phyloP scores from a whole-genome alignment of 1,140 invertebrate species.

The Drosophila lacertosa region DNA sequence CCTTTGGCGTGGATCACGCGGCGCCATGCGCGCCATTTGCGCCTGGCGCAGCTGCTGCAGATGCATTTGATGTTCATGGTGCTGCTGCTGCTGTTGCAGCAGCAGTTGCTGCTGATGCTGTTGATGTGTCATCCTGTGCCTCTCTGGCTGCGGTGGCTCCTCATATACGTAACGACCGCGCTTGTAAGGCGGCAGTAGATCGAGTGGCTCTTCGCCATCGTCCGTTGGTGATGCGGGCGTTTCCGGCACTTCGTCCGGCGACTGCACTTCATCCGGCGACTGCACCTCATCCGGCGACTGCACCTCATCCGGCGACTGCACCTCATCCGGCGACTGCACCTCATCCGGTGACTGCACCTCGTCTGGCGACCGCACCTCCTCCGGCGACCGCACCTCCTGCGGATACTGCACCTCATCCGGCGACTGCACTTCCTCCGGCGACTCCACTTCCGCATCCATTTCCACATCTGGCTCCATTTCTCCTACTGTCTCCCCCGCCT shows the following conservation, averaged over 20 bases:
- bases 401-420: no score
- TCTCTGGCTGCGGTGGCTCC: neutral
- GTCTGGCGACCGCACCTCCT: conserved; percentile 2
- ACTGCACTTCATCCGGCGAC: neutral
- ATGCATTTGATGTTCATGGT: neutral
- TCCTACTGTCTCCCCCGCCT: no score
- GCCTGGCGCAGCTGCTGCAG: neutral
- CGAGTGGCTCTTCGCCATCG: conserved; percentile 34
- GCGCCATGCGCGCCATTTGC: conserved; percentile 4
- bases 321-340: conserved; percentile 2
- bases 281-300: conserved; percentile 5
- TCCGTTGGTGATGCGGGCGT: conserved; percentile 63
- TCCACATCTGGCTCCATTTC: neutral
- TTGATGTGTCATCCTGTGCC: no score
- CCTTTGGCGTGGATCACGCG: conserved; percentile 49
- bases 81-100: neutral
- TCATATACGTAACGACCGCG: conserved; percentile 2
- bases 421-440: conserved; percentile 9
- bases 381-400: neutral
- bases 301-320: conserved; percentile 1
- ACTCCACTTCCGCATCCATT: neutral
- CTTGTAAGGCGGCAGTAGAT: conserved; percentile 19
- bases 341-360: no score
- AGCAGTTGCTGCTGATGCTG: neutral
- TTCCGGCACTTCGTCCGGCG: conserved; percentile 29